These are phyloP conservation scores for Mantis religiosa DNA, from an alignment of 2,888 invertebrate genomes.

Conservation along the genomic window DNA sequence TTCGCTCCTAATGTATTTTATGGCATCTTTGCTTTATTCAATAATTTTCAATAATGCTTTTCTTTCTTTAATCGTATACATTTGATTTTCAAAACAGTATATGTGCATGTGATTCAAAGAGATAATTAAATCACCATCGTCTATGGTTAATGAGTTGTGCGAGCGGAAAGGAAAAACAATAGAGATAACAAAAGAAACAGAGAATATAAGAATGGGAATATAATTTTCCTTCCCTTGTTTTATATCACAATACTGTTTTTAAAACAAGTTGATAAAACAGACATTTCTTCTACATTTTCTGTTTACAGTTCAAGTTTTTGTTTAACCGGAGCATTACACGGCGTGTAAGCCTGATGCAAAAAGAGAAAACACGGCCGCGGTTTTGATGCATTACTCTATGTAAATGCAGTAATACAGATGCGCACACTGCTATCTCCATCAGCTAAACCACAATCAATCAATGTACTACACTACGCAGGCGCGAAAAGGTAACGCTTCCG, in stretches of 20 bases:
- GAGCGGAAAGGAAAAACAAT: no score
- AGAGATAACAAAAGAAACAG: no score
- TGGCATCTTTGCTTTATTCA: no score
- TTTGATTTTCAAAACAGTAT: no score
- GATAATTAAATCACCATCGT: no score
- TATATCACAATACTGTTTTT: neutral
- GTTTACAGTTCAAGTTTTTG: neutral
- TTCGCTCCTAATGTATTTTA: no score
- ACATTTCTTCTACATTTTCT: neutral
- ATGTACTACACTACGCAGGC: neutral
- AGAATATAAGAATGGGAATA: no score
- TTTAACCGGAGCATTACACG: neutral
- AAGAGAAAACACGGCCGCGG: neutral
- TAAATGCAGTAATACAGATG: neutral
- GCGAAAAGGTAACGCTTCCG: neutral
- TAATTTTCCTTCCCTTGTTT: neutral
- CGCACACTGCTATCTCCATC: neutral
- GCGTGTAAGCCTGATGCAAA: neutral
- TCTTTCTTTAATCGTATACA: no score
- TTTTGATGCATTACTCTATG: neutral
- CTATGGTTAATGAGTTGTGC: no score
- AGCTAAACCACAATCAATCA: neutral
- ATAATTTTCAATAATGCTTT: no score
- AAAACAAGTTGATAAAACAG: neutral
- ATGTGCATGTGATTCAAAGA: no score